Evolutionary conservation across 1,140 invertebrate species (phyloP).

Genomic region (Polypedilum pembai): DNA sequence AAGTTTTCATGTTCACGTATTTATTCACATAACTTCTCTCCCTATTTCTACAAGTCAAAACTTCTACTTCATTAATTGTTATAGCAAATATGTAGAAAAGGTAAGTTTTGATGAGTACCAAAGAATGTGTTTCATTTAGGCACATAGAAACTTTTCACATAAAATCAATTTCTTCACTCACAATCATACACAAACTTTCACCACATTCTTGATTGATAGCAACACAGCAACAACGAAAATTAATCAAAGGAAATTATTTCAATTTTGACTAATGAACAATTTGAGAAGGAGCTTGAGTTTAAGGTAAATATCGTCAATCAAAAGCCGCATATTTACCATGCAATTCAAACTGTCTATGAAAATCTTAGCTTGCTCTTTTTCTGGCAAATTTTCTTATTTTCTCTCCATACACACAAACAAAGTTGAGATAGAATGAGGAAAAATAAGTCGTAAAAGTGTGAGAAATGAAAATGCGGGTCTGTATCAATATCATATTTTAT

Average conservation of each 20-base stretch:
- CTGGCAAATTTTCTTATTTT: too few relatives aligned
- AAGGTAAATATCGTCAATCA: constrained; percentile 18
- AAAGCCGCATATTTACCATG: constrained; percentile 4
- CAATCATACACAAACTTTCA: neutral
- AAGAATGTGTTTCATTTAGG: neutral
- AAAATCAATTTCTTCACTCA: too few relatives aligned
- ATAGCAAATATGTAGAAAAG: neutral
- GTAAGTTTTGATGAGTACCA: neutral
- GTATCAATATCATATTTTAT: too few relatives aligned
- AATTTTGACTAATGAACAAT: neutral
- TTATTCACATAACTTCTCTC: neutral
- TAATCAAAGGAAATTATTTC: constrained; percentile 13
- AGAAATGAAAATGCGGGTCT: too few relatives aligned
- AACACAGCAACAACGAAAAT: neutral
- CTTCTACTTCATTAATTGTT: constrained; percentile 6
- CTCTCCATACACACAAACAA: too few relatives aligned
- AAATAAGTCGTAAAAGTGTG: too few relatives aligned
- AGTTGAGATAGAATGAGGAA: too few relatives aligned
- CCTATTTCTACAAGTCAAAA: constrained; percentile 6
- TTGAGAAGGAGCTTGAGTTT: neutral
- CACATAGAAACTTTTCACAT: too few relatives aligned
- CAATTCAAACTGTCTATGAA: neutral
- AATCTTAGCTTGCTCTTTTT: too few relatives aligned
- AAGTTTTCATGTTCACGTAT: constrained; percentile 11
- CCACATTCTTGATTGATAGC: neutral